A percentile compares a stretch with the other conserved stretches of the same genome.
These are phyloP conservation scores for Molossus alvarezi DNA, from an alignment of 2,797 vertebrate species.

Conservation along the genomic window DNA sequence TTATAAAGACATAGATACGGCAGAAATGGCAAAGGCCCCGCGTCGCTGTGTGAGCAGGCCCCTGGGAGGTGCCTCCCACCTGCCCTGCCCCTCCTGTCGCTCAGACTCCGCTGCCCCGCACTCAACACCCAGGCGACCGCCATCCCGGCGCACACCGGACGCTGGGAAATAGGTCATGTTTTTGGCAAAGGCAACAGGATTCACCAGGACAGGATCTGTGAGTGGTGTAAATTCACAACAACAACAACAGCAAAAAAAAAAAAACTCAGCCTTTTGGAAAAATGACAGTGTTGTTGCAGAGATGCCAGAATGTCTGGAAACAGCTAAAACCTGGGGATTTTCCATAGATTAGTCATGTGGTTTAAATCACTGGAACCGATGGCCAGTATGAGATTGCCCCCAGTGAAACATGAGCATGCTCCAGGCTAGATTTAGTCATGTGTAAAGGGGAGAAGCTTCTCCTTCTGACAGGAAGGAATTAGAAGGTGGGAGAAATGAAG, in stretches of 20 bases:
- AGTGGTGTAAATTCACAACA: conserved; percentile 42
- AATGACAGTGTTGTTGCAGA: conserved; percentile 57
- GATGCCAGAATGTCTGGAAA: conserved; percentile 70
- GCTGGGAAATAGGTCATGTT: conserved; percentile 62
- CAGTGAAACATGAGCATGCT: conserved; percentile 75
- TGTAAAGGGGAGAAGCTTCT: conserved; percentile 82
- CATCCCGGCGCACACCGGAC: neutral
- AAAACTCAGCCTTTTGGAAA: conserved; percentile 65
- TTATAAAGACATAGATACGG: neutral
- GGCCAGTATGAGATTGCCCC: conserved; percentile 36
- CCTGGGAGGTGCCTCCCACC: neutral
- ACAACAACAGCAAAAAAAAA: neutral
- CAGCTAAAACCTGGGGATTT: conserved; percentile 77
- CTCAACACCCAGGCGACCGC: conserved; percentile 50
- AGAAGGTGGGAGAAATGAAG: conserved; percentile 83
- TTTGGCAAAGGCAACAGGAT: conserved; percentile 53
- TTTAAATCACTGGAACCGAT: conserved; percentile 84
- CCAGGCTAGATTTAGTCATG: conserved; percentile 86
- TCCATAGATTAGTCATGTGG: conserved; percentile 74
- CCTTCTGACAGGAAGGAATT: conserved; percentile 85
- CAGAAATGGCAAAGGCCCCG: neutral
- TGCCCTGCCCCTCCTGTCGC: too few relatives aligned
- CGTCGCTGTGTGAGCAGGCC: neutral
- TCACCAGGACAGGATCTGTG: conserved; percentile 37
- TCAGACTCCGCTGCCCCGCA: neutral